phyloP scores from a whole-genome alignment of 2,113 vertebrate species.

The Stegastes partitus region DNA sequence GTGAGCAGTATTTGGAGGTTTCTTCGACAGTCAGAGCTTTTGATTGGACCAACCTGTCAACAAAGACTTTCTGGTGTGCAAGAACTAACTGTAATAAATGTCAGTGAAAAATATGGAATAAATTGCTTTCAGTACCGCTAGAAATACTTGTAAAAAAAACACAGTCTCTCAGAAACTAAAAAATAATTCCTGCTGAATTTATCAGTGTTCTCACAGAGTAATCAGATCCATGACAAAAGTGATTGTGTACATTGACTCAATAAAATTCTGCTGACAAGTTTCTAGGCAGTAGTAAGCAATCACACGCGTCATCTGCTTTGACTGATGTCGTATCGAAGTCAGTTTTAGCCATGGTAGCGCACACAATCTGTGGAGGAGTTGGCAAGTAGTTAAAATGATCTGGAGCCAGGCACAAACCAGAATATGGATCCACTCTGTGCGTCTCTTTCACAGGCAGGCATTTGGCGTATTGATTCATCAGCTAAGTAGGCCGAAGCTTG shows the following conservation, averaged over 20 bases:
- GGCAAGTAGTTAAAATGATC: slow-evolving; percentile 33
- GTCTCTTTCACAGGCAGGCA: slow-evolving; percentile 21
- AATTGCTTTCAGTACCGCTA: not conserved
- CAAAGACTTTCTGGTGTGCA: not conserved
- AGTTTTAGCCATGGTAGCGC: slow-evolving; percentile 15
- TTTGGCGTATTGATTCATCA: slow-evolving; percentile 66
- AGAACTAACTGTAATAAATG: not conserved
- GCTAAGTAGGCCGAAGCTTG: slow-evolving; percentile 56
- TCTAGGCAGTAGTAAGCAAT: slow-evolving; percentile 37
- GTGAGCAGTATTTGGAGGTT: not conserved
- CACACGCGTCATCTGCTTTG: slow-evolving; percentile 55
- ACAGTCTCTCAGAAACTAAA: slow-evolving; percentile 40
- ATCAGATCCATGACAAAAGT: slow-evolving; percentile 46
- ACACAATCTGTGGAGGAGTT: slow-evolving; percentile 18
- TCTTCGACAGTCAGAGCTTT: not conserved
- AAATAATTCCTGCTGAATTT: slow-evolving; percentile 14
- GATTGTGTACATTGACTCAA: slow-evolving; percentile 43
- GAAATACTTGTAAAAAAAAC: slow-evolving; percentile 14
- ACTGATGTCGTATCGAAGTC: slow-evolving; percentile 12
- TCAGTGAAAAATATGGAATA: not conserved
- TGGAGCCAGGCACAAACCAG: slow-evolving; percentile 8
- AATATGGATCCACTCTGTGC: slow-evolving; percentile 26
- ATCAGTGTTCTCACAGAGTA: slow-evolving; percentile 35
- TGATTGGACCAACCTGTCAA: not conserved
- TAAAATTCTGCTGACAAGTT: slow-evolving; percentile 46